A percentile compares a stretch with the other conserved stretches of the same genome.
Conservation (phyloP, 2,888 invertebrate species). For the Perithous albicinctus region DNA sequence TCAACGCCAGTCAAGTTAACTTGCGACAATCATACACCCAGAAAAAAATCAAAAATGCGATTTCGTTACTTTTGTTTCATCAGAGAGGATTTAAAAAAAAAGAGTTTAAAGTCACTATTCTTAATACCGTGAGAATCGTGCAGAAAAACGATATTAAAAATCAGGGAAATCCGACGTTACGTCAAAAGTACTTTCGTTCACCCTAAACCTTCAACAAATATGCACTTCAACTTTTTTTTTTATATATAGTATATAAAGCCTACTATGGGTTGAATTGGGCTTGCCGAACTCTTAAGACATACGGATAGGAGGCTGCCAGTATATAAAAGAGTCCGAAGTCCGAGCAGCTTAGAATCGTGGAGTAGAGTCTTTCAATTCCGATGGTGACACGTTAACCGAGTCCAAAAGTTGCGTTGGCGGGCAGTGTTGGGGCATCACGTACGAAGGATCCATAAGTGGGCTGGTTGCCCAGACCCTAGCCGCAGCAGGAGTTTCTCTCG, state of each 20-base stretch:
- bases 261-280: not conserved
- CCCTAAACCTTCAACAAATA: not conserved
- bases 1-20: too few species aligned
- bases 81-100: too few species aligned
- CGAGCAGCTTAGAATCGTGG: not conserved
- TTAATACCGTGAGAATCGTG: too few species aligned
- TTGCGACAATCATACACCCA: too few species aligned
- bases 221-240: not conserved
- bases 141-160: too few species aligned
- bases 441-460: slow-evolving; percentile 22
- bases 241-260: not conserved
- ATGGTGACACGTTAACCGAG: slow-evolving; percentile 24
- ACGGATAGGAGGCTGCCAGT: not conserved
- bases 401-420: slow-evolving; percentile 2
- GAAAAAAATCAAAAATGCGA: too few species aligned
- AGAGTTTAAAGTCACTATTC: too few species aligned
- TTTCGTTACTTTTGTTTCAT: too few species aligned
- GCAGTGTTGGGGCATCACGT: slow-evolving; percentile 3
- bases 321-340: not conserved
- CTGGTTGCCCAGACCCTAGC: not conserved
- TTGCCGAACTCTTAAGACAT: not conserved
- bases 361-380: slow-evolving; percentile 14
- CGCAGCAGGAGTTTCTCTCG: slow-evolving; percentile 6
- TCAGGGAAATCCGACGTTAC: too few species aligned
- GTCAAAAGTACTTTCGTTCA: too few species aligned